Conservation (phyloP, 1,140 invertebrate species). For the Heliconius nattereri region DNA sequence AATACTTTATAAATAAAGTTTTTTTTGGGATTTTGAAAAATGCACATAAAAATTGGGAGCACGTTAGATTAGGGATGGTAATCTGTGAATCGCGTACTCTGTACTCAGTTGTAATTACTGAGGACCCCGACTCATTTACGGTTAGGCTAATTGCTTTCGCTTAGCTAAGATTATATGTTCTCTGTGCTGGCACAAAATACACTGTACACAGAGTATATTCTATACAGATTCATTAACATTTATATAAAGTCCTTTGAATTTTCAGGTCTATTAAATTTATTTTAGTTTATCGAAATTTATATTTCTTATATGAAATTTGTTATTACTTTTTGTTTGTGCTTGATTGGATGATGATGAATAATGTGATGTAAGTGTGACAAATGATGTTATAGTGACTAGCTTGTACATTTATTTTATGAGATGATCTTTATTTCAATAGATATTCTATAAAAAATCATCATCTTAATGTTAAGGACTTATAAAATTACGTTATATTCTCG, state of each 20-base stretch:
- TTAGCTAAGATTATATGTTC: conserved; percentile 28
- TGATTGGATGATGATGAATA: too few species aligned
- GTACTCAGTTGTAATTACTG: conserved; percentile 29
- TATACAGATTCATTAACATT: neutral
- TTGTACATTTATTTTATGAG: too few species aligned
- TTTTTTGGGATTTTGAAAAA: too few species aligned
- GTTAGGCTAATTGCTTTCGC: conserved; percentile 28
- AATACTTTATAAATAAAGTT: neutral
- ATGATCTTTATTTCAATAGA: too few species aligned
- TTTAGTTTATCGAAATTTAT: too few species aligned
- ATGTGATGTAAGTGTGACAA: too few species aligned
- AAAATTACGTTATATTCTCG: too few species aligned
- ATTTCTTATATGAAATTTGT: too few species aligned
- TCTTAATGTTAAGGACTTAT: too few species aligned
- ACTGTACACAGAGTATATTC: neutral
- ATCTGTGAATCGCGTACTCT: conserved; percentile 17
- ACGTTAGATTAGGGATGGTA: neutral
- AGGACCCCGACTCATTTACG: conserved; percentile 26
- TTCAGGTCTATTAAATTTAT: neutral
- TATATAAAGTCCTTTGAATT: neutral
- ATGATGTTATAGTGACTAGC: too few species aligned
- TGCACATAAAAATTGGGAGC: neutral
- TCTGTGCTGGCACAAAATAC: neutral
- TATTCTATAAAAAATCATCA: too few species aligned
- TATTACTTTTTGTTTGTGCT: too few species aligned